Base-by-base conservation (phyloP, 92 coral and sea anemone species). In the Umimayanthus chanpuru region DNA sequence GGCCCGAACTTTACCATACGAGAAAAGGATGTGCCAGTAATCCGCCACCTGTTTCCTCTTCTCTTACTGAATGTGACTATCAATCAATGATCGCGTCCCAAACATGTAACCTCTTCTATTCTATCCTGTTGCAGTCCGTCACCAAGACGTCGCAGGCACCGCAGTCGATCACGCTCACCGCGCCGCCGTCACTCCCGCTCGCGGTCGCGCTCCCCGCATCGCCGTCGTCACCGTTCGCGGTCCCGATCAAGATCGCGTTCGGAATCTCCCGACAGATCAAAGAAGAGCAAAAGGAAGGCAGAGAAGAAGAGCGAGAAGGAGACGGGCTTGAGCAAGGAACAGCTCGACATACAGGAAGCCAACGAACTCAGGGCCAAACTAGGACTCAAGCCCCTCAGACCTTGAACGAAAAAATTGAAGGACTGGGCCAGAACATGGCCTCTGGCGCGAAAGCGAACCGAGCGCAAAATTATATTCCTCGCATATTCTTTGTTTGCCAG, bases 151-250 rank as follows among this genome's bases (percentile, higher is more conserved):
- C 96, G 98, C 70, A 86, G 94, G 32, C 94, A 89, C 89, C 91
- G 90, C 91, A 93, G 81, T 90, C 87, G 87, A 43, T 82, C 86
- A 47, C 86, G 77, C n/a, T 87, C 90, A 9, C 93, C 90, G 1
- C 93, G 93, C 44, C 93, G 90, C 38, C 92, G 91, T 85, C 97
- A 93, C 73, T 92, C 92, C 32, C 96, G 97, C 49, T 95, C 98
- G 85, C 95, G 95, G 39, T 93, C 98, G 49, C 98, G 96, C 66
- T 95, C 98, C 89, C 98, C 97, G 1, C 94, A 94, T 89, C 99
- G 98, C 86, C 96, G 94, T n/a, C 98, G 99, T 36, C 98, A 92
- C 88, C 97, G 93, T 25, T 87, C 90, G 58, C 92, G 89, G 20
- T 86, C 92, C 83, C 85, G 98, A 78, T 92, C 94, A 29, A 90